Percentiles rank a stretch among this genome's conserved stretches.
phyloP scores from a whole-genome alignment of 2,113 vertebrate species.

The Anarhynchus alexandrinus region DNA sequence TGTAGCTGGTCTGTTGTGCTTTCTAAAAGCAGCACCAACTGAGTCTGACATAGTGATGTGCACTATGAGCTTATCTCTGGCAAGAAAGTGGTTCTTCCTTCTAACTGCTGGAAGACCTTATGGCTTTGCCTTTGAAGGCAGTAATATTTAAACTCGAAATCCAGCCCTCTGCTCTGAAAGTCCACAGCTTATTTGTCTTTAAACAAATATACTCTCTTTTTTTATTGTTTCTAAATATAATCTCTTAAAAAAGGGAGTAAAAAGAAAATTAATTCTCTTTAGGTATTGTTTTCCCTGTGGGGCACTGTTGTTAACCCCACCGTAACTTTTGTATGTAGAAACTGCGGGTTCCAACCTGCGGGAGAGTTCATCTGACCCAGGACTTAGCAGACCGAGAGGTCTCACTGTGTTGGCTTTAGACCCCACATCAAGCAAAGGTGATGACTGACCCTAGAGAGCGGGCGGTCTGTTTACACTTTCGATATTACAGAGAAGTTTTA shows the following conservation, averaged over 20 bases:
- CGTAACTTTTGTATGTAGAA: background rate
- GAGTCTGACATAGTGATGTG: background rate
- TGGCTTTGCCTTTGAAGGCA: background rate
- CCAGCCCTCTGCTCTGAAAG: background rate
- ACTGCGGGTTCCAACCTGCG: rapidly evolving
- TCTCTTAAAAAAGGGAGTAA: background rate
- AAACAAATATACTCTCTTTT: background rate
- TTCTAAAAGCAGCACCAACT: background rate
- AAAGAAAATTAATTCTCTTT: background rate
- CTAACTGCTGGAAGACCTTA: background rate
- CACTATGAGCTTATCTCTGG: background rate
- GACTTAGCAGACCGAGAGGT: background rate
- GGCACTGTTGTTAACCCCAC: background rate
- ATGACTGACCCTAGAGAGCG: background rate
- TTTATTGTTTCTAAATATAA: background rate
- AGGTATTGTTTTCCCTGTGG: background rate
- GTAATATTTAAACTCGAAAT: background rate
- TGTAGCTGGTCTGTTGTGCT: background rate
- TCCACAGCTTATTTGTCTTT: background rate
- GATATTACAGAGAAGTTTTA: background rate
- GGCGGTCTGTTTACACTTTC: background rate
- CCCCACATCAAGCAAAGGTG: background rate
- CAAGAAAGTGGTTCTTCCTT: background rate
- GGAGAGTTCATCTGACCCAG: background rate
- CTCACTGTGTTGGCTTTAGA: background rate